Evolutionary conservation across 2,888 invertebrate genomes (phyloP).

Genomic region (Druceiella hillmani): DNA sequence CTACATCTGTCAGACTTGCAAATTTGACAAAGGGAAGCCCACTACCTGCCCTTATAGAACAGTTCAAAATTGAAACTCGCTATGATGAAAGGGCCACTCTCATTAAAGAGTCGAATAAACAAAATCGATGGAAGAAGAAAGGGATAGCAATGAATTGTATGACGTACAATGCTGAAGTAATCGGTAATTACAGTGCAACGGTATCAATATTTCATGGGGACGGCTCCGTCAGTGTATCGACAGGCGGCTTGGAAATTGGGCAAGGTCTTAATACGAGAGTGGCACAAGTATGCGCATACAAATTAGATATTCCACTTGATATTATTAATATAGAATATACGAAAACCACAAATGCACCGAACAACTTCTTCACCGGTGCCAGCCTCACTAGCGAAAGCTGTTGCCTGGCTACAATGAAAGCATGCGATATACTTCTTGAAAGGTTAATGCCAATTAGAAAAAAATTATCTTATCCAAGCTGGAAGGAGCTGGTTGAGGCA

Average conservation of each 20-base stretch:
- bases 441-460: slow-evolving; percentile 53
- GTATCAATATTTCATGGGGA: slow-evolving; percentile 64
- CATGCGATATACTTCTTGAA: slow-evolving; percentile 53
- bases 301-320: slow-evolving; percentile 60
- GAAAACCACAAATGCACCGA: slow-evolving; percentile 52
- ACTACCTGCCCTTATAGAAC: slow-evolving; percentile 47
- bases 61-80: slow-evolving; percentile 47
- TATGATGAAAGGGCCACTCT: slow-evolving; percentile 47
- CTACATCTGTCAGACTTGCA: slow-evolving; percentile 48
- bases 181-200: slow-evolving; percentile 53
- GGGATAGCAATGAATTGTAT: slow-evolving; percentile 61
- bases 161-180: slow-evolving; percentile 54
- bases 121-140: slow-evolving; percentile 72
- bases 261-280: slow-evolving; percentile 79
- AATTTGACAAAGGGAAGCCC: slow-evolving; percentile 51
- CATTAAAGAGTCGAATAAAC: slow-evolving; percentile 53
- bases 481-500: slow-evolving; percentile 56
- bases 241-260: slow-evolving; percentile 69
- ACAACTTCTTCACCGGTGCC: slow-evolving; percentile 59
- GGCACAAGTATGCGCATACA: slow-evolving; percentile 69
- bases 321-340: slow-evolving; percentile 51
- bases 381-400: slow-evolving; percentile 61
- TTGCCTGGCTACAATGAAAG: slow-evolving; percentile 50
- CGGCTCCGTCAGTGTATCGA: slow-evolving; percentile 63
- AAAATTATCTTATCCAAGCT: slow-evolving; percentile 44